These are phyloP conservation scores for Epiblema foenella DNA, from an alignment of 2,888 invertebrate genomes.

Conservation along the genomic window DNA sequence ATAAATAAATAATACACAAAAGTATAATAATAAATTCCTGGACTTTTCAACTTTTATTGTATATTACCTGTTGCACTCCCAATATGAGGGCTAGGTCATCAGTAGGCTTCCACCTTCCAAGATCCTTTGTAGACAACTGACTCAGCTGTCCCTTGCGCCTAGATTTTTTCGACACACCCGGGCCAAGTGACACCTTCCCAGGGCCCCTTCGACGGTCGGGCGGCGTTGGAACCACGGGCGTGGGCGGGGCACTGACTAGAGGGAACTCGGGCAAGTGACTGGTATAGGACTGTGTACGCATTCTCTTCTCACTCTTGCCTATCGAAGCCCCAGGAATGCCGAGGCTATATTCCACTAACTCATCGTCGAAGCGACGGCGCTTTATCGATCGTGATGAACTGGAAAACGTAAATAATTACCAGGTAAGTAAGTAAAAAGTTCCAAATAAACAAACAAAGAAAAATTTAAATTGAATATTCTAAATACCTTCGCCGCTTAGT, in stretches of 20 bases:
- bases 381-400: conserved; percentile 98
- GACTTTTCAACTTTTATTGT: neutral
- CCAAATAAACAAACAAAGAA: neutral
- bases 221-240: conserved; percentile 59
- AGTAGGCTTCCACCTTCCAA: conserved; percentile 98
- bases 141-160: conserved; percentile 88
- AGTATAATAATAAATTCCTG: too few species aligned
- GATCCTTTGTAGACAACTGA: conserved; percentile 91
- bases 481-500: conserved; percentile 80
- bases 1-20: too few species aligned
- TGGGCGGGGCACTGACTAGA: conserved; percentile 51
- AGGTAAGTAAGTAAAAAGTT: neutral
- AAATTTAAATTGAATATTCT: neutral
- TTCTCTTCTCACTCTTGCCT: conserved; percentile 76
- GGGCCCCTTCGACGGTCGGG: conserved; percentile 67
- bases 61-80: conserved; percentile 93
- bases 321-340: conserved; percentile 86
- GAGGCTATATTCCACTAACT: conserved; percentile 96
- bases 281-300: conserved; percentile 80
- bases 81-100: conserved; percentile 97
- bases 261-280: conserved; percentile 82
- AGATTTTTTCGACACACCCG: conserved; percentile 75
- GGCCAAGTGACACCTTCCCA: conserved; percentile 73
- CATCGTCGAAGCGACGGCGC: conserved; percentile 98
- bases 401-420: conserved; percentile 52